These are phyloP conservation scores for Bombus huntii DNA, from an alignment of 1,140 invertebrate genomes.

Conservation along the genomic window DNA sequence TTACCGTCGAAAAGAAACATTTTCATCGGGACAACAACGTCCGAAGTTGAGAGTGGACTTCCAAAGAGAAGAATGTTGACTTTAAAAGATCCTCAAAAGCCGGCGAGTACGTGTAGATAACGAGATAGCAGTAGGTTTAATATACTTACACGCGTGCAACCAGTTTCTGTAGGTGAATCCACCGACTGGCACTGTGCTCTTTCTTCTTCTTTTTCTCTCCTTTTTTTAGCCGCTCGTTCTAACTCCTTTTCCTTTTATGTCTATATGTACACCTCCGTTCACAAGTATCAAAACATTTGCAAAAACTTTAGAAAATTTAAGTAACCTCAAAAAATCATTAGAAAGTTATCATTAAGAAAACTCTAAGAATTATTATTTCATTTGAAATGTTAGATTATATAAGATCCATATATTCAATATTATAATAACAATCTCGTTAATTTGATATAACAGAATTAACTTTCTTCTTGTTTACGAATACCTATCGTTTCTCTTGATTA, in stretches of 20 bases:
- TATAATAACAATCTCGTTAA: too few species aligned
- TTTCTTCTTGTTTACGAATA: too few species aligned
- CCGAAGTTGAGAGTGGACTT: neutral
- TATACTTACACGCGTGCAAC: slow-evolving; percentile 53
- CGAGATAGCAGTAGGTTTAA: slow-evolving; percentile 57
- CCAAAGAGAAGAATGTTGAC: slow-evolving; percentile 54
- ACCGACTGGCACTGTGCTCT: neutral
- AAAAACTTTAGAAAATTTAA: too few species aligned
- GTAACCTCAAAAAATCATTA: too few species aligned
- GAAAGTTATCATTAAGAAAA: too few species aligned
- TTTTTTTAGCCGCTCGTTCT: neutral
- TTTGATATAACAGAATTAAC: too few species aligned
- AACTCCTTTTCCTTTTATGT: neutral
- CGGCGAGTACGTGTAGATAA: slow-evolving; percentile 39
- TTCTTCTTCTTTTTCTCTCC: neutral
- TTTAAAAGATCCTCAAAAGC: slow-evolving; percentile 46
- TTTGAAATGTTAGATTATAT: too few species aligned
- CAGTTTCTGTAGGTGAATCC: slow-evolving; percentile 1
- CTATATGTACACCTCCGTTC: too few species aligned
- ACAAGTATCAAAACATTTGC: too few species aligned
- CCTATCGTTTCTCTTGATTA: too few species aligned
- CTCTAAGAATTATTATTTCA: too few species aligned
- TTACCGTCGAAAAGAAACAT: slow-evolving; percentile 5
- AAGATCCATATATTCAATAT: too few species aligned
- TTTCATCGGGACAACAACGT: slow-evolving; percentile 14